phyloP scores from a whole-genome alignment of 2,888 invertebrate species.

The Pedicia rivosa region DNA sequence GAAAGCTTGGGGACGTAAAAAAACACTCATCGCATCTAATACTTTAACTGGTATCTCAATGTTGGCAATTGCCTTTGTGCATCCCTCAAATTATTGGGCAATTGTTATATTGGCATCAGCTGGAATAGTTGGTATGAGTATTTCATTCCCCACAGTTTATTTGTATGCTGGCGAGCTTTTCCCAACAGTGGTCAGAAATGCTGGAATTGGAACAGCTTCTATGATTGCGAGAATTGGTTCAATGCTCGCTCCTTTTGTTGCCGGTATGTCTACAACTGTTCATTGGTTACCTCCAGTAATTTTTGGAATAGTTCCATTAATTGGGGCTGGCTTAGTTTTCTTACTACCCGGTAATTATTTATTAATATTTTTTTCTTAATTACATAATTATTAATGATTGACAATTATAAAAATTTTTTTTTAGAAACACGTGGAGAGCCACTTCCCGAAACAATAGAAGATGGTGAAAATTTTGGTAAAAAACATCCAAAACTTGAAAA shows the following conservation, averaged over 20 bases:
- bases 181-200: constrained; percentile 76
- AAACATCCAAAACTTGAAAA: too few species aligned
- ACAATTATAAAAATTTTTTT: too few species aligned
- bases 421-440: constrained; percentile 33
- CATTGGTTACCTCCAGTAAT: constrained; percentile 52
- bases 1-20: constrained; percentile 48
- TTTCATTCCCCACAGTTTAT: constrained; percentile 73
- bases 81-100: constrained; percentile 30
- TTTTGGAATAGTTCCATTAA: constrained; percentile 51
- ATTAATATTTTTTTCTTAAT: too few species aligned
- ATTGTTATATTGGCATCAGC: constrained; percentile 49
- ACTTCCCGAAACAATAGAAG: constrained; percentile 65
- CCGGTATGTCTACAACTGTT: constrained; percentile 37
- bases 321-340: constrained; percentile 49
- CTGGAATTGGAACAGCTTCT: constrained; percentile 72
- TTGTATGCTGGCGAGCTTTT: constrained; percentile 78
- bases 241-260: constrained; percentile 69
- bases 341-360: too few species aligned
- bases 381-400: too few species aligned
- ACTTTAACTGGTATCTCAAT: constrained; percentile 47
- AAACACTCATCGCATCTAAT: constrained; percentile 47
- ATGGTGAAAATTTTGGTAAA: constrained; percentile 51
- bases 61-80: constrained; percentile 42
- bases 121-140: constrained; percentile 66
- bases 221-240: constrained; percentile 76